Percentiles rank a stretch among this genome's conserved stretches.
Evolutionary conservation across 53 echinoderm and acorn worm species (phyloP).

Genomic region (Holothuria scabra): DNA sequence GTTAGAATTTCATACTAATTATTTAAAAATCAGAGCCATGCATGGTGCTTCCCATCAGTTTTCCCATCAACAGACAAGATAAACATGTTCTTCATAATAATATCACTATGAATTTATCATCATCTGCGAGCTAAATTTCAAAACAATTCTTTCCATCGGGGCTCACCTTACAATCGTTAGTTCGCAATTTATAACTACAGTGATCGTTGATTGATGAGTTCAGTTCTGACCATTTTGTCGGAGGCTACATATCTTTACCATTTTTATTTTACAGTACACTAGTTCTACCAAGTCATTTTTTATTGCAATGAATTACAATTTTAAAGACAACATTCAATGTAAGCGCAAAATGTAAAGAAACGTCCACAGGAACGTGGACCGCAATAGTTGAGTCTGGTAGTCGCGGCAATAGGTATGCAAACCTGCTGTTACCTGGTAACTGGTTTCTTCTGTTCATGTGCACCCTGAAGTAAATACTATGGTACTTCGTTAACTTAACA

Average conservation of each 20-base stretch:
- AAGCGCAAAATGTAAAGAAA: too few species aligned
- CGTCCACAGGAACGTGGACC: too few species aligned
- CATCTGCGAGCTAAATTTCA: slow-evolving; percentile 7
- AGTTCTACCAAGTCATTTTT: background rate
- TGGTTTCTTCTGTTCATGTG: too few species aligned
- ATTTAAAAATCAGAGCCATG: too few species aligned
- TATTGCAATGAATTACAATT: background rate
- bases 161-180: slow-evolving; percentile 2
- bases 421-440: too few species aligned
- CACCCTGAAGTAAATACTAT: too few species aligned
- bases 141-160: background rate
- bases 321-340: too few species aligned
- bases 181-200: background rate
- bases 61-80: background rate
- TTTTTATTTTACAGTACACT: slow-evolving; percentile 5
- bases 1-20: too few species aligned
- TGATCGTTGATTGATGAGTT: slow-evolving; percentile 7
- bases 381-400: too few species aligned
- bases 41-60: background rate
- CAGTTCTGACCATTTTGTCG: background rate
- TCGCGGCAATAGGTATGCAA: too few species aligned
- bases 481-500: too few species aligned
- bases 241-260: background rate
- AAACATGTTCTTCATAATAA: slow-evolving; percentile 9
- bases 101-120: slow-evolving; percentile 18